Evolutionary conservation across 2,888 invertebrate species (phyloP).

Genomic region (Polia nebulosa): DNA sequence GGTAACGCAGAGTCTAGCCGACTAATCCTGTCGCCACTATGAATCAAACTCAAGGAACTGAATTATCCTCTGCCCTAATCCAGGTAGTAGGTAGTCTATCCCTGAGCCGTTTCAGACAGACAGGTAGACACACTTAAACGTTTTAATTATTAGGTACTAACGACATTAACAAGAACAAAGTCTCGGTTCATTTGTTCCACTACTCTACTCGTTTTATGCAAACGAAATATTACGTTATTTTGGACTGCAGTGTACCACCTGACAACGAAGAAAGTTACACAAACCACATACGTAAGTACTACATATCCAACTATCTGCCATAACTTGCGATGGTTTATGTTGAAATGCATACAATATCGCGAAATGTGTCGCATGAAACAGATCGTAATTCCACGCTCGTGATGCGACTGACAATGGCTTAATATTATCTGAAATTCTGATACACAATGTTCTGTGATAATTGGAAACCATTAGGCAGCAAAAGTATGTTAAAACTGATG

Average conservation of each 20-base stretch:
- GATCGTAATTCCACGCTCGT: slow-evolving; percentile 12
- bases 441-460: slow-evolving; percentile 9
- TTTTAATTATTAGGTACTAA: no score
- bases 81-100: no score
- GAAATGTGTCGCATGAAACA: slow-evolving; percentile 27
- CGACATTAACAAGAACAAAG: no score
- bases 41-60: no score
- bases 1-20: no score
- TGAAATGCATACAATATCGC: slow-evolving; percentile 13
- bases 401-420: not conserved
- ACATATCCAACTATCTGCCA: not conserved
- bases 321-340: slow-evolving; percentile 24
- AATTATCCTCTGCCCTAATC: no score
- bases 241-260: slow-evolving; percentile 4
- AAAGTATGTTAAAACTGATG: slow-evolving; percentile 1
- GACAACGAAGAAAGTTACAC: not conserved
- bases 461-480: slow-evolving; percentile 3
- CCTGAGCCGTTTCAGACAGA: no score
- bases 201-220: no score
- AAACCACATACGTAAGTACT: not conserved
- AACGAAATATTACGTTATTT: slow-evolving; percentile 12
- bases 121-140: no score
- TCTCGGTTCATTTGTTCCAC: no score
- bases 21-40: no score
- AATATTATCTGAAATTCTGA: slow-evolving; percentile 22